Base-by-base conservation (phyloP, 30 jellyfish, hydroid and myxozoan genomes). In the Aurelia aurita complex sp. Pacific region DNA sequence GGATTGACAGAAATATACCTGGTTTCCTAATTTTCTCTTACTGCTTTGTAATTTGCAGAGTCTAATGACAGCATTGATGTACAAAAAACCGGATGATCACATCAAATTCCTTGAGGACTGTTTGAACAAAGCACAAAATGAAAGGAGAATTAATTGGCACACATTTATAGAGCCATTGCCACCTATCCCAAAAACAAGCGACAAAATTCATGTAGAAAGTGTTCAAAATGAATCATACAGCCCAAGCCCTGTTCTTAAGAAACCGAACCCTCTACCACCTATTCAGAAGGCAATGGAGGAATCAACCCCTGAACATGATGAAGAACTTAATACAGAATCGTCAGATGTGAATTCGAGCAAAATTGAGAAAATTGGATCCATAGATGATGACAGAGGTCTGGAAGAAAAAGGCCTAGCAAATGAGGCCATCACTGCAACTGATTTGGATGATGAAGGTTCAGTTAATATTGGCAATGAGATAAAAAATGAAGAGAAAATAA, bases 11-110 rank as follows among this genome's bases (percentile, higher is more conserved):
- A 40, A 40, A 40, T 1, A n/a, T 0, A 51, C 3, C 4, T 15
- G 14, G 16, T 0, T 76, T 10, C 23, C 10, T 62, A n/a, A 18
- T 17, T 79, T 13, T n/a, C 4, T 1, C 17, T 62, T 75, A 35
- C 23, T 17, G 23, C n/a, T 76, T 52, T 16, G 64, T n/a, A 0
- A 14, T 54, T 1, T 76, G 29, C 81, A 94, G 98, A 88, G 98
- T 62, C 43, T 94, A 86, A 94, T 94, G 98, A 94, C 98, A 23
- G 98, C 97, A 1, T 81, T 94, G 89, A 94, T 94, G 98, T 94
- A 94, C 89, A 83, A 94, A 63, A 94, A 94, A 73, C 98, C 98
- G 2, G 89, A 88, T 38, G 87, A 94, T 69, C 98, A 94, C 69
- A 88, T 94, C 6, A 71, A 88, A 70, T 94, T 94, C 75, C 95